phyloP scores from a whole-genome alignment of 2,113 vertebrate species.

The Catharus bicknelli region DNA sequence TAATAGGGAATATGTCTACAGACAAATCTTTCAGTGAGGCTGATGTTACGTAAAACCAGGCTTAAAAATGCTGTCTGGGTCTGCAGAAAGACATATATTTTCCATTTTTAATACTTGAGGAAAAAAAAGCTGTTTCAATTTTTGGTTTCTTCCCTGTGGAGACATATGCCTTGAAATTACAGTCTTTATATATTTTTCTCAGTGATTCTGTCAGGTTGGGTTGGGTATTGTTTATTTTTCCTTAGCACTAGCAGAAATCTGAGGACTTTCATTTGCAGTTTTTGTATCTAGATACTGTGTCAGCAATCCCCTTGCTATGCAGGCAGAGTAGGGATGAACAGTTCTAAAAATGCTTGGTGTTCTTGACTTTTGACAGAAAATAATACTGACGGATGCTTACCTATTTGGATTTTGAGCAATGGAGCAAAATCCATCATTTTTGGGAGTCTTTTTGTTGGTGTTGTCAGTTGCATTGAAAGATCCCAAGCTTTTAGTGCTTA shows the following conservation, averaged over 20 bases:
- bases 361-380: neutral
- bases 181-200: conserved; percentile 2
- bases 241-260: neutral
- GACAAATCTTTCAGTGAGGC: neutral
- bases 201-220: neutral
- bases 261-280: neutral
- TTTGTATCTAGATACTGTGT: neutral
- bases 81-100: neutral
- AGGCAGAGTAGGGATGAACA: neutral
- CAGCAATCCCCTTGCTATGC: neutral
- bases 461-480: neutral
- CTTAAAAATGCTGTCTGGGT: neutral
- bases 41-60: neutral
- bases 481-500: neutral
- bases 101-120: neutral
- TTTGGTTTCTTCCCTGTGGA: conserved; percentile 25
- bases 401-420: neutral
- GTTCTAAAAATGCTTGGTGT: neutral
- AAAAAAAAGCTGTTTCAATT: neutral
- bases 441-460: neutral
- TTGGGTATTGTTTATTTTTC: neutral
- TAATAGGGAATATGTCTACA: conserved; percentile 7
- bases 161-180: neutral
- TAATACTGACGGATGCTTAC: neutral
- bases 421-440: neutral